Evolutionary conservation across 2,888 invertebrate genomes (phyloP).

Genomic region (Ectobius pallidus): DNA sequence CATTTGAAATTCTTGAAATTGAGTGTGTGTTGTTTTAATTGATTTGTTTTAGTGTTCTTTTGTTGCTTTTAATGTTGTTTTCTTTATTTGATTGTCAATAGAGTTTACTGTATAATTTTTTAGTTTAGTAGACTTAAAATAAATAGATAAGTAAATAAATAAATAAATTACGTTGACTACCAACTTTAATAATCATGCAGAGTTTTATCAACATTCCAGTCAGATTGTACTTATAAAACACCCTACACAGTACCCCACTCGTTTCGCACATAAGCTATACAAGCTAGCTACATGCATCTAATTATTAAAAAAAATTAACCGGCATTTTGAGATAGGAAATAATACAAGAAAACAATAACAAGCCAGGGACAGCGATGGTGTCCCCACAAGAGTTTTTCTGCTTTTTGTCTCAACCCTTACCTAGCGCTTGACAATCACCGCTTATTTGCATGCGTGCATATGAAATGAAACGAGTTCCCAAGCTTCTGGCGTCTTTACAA

Average conservation of each 20-base stretch:
- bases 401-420: constrained; percentile 1
- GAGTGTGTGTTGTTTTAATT: no score
- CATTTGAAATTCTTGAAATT: no score
- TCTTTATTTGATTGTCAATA: no score
- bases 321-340: constrained; percentile 1
- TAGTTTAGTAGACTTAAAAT: no score
- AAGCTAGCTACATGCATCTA: constrained; percentile 13
- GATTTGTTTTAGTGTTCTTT: no score
- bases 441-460: constrained; percentile 5
- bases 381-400: neutral
- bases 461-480: neutral
- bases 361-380: neutral
- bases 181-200: no score
- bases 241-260: neutral
- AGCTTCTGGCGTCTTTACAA: neutral
- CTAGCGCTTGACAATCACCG: neutral
- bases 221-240: no score
- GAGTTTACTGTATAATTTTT: no score
- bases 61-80: no score
- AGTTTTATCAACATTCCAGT: no score
- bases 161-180: no score
- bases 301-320: constrained; percentile 10
- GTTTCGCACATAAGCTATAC: neutral
- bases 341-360: neutral
- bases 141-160: no score